These are phyloP conservation scores for Chiloscyllium plagiosum DNA, from an alignment of 2,113 vertebrate species.

Conservation along the genomic window DNA sequence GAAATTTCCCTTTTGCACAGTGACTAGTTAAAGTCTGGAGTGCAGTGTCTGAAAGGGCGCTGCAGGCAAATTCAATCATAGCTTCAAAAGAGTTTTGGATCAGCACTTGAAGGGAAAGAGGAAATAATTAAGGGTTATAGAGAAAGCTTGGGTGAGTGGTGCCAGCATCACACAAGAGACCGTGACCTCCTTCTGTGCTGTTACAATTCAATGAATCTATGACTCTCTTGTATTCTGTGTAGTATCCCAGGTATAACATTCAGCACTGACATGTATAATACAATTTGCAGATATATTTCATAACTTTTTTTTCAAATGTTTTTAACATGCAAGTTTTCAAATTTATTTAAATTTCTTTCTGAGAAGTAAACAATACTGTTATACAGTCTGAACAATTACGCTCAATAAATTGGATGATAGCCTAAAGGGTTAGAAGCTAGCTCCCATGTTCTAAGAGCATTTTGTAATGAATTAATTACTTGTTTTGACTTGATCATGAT, in stretches of 20 bases:
- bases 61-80: no score
- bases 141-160: no score
- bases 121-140: no score
- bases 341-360: not conserved
- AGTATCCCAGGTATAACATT: not conserved
- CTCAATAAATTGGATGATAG: not conserved
- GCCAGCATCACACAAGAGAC: no score
- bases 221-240: not conserved
- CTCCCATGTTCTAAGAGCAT: not conserved
- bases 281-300: not conserved
- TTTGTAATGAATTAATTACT: not conserved
- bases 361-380: not conserved
- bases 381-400: not conserved
- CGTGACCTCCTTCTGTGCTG: no score
- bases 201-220: not conserved
- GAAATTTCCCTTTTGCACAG: not conserved
- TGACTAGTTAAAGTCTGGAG: not conserved
- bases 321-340: not conserved
- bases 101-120: no score
- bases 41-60: not conserved
- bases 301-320: not conserved
- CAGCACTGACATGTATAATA: not conserved
- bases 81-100: no score
- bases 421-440: not conserved
- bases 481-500: not conserved